Evolutionary conservation across 2,113 vertebrate species (phyloP), one percentile per base, ranked within the genome.

Genomic region (Xiphophorus hellerii): DNA sequence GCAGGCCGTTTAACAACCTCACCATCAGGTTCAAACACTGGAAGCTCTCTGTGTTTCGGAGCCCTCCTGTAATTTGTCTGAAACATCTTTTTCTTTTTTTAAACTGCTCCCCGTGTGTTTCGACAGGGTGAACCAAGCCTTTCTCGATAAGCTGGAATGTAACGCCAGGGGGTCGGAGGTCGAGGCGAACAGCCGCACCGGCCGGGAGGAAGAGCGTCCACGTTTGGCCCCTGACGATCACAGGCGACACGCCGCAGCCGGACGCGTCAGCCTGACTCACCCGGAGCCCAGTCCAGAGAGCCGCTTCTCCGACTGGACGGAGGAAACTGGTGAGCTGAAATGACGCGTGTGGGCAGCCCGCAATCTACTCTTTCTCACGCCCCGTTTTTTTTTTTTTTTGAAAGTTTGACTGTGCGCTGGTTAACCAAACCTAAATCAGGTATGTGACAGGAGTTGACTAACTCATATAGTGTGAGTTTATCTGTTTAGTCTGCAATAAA

Each of bases 61-160:
- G 62, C 69, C 58, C 12, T 25, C 30, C 39, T 28, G 28, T 2
- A 60, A 35, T 80, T 84, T 30, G 78, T 70, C 60, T 29, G 51
- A 31, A 60, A 11, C 44, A 1, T 65, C 22, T 64, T 54, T 42
- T 80, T 28, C 35, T 29, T 37, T 37, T 37, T 37, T 37, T 37
- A 35, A 37, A 48, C 9, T n/a, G 22, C 73, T 71, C 7, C 12
- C 54, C 61, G 1, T 69, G 35, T 15, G 39, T 48, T 76, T 87
- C 89, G 92, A 89, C 93, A 97, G 96, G 87, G 95, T 96, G 88
- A 97, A 96, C 92, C 85, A 90, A 29, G 94, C 88, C 78, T 97
- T 97, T 83, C 90, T 97, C 89, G 95, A 96, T 91, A 89, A 71
- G 66, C 91, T 96, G 1, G 89, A 95, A 84, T 89, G 85, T 48